These are phyloP conservation scores for Porites evermanni DNA, from an alignment of 92 coral and sea anemone species.

Conservation along the genomic window DNA sequence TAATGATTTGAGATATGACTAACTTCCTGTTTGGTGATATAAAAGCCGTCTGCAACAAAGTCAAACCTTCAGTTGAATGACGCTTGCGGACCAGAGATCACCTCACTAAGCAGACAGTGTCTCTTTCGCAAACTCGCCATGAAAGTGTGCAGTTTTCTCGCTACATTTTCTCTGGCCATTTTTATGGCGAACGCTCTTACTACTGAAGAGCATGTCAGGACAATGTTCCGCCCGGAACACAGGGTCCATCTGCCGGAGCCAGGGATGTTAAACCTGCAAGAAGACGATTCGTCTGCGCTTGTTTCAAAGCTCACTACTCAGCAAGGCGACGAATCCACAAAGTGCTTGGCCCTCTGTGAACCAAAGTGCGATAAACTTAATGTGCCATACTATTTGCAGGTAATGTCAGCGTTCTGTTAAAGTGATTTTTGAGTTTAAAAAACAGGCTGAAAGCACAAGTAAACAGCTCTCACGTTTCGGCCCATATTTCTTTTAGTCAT, in stretches of 20 bases:
- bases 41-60: neutral
- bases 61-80: neutral
- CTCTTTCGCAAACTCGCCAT: neutral
- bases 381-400: neutral
- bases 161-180: constrained; percentile 19
- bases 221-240: constrained; percentile 1
- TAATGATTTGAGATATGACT: neutral
- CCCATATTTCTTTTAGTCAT: too few species aligned
- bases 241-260: neutral
- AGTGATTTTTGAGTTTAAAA: too few species aligned
- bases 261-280: neutral
- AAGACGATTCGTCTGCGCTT: neutral
- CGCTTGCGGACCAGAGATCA: neutral
- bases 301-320: too few species aligned
- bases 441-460: neutral
- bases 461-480: neutral
- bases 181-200: neutral
- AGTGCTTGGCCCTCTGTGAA: constrained; percentile 17
- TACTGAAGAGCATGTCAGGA: constrained; percentile 19
- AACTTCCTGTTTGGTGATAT: constrained; percentile 33
- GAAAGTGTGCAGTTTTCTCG: constrained; percentile 1
- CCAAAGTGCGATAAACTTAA: neutral
- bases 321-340: constrained; percentile 3
- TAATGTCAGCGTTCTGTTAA: neutral
- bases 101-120: neutral